Percentiles rank a stretch among this genome's conserved stretches.
These are phyloP conservation scores for Trypoxylon attenuatum DNA, from an alignment of 2,888 invertebrate genomes.

Conservation along the genomic window DNA sequence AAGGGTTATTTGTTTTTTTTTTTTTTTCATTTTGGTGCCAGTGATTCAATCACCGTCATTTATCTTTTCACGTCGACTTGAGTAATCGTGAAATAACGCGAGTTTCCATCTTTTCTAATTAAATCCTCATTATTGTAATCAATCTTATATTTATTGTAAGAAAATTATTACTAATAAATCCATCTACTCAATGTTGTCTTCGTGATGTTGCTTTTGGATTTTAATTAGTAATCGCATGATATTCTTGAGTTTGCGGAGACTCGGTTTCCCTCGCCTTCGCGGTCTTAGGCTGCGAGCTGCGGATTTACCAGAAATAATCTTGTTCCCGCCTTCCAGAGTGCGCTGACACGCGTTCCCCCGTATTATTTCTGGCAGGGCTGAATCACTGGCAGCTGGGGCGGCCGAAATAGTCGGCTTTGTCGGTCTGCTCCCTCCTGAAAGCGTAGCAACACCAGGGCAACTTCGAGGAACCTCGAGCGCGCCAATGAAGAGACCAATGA, in stretches of 20 bases:
- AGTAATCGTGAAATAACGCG: too few species aligned
- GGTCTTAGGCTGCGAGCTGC: slow-evolving; percentile 20
- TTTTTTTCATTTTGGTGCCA: slow-evolving; percentile 1
- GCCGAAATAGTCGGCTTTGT: slow-evolving; percentile 65
- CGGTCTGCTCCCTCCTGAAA: slow-evolving; percentile 32
- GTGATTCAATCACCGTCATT: neutral
- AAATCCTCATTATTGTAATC: too few species aligned
- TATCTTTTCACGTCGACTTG: too few species aligned
- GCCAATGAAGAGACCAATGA: slow-evolving; percentile 6
- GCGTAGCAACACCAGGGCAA: neutral
- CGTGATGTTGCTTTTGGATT: too few species aligned
- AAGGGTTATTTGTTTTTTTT: neutral
- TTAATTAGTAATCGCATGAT: too few species aligned
- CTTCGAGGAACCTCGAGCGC: slow-evolving; percentile 13
- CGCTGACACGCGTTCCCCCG: slow-evolving; percentile 67
- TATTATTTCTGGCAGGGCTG: slow-evolving; percentile 70
- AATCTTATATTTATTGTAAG: too few species aligned
- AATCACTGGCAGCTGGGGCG: slow-evolving; percentile 67
- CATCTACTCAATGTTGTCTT: too few species aligned
- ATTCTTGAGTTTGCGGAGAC: too few species aligned
- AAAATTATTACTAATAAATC: too few species aligned
- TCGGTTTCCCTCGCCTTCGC: slow-evolving; percentile 3
- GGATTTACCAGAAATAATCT: slow-evolving; percentile 53
- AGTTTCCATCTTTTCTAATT: too few species aligned
- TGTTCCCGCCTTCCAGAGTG: slow-evolving; percentile 65